Evolutionary conservation across 1,140 invertebrate species (phyloP), one percentile per base, ranked within the genome.

Genomic region (Epicauta chinensis): DNA sequence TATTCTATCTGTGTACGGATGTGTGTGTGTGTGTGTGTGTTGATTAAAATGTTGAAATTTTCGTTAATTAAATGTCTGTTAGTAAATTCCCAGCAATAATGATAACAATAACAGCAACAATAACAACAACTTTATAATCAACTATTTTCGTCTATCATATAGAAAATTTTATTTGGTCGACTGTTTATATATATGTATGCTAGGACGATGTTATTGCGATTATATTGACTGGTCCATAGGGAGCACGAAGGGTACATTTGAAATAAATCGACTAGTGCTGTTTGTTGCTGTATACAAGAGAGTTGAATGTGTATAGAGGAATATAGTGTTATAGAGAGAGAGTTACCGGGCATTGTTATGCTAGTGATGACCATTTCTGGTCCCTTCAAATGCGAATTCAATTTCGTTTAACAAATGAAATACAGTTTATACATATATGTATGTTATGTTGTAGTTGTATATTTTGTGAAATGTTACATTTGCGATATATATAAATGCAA

Each of bases 221-320:
- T 67, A 67, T 66, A 67, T 67, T 67, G 65, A 67, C 65, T 67
- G 65, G 65, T 64, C 65, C 63, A 60, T 61, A 57, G 65, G 65
- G 65, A 66, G 53, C 53, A 42, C 35, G 56, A 62, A 59, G 60
- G 58, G 59, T 60, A 59, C 59, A 63, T 65, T 63, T 51, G 59
- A 61, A 62, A 65, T 65, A 65, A 65, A 65, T 65, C 63, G 63
- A 65, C 61, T 62, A 58, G 56, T 59, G 63, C 59, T 61, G 62
- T 63, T 23, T 23, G 23, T 23, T 23, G 23, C 7, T 23, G 23
- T 23, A 7, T 23, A 23, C 7, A 7, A 5, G 23, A 5, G 23
- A 60, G 55, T 51, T 45, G 48, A 62, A 57, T 62, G 23, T 23
- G 23, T 23, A 3, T 23, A 23, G 23, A 23, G 4, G 23, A 23